Percentiles rank a stretch among this genome's conserved stretches.
Conservation (phyloP, 2,113 vertebrate species). For the Pycnonotus jocosus region DNA sequence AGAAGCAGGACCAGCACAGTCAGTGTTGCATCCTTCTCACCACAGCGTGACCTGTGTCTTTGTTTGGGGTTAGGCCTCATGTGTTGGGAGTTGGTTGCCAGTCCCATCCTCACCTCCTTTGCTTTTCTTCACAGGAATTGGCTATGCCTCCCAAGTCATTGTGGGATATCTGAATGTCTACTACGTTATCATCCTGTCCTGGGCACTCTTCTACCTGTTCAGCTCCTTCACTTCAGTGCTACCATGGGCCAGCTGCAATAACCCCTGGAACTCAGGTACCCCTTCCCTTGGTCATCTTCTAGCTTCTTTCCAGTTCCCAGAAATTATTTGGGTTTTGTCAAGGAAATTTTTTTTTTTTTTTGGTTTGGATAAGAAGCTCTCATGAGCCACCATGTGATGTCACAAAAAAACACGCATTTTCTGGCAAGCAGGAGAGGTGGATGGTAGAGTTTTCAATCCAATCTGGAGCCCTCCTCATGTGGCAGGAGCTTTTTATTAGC, state of each 20-base stretch:
- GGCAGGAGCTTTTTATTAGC: neutral
- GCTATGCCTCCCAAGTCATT: constrained; percentile 84
- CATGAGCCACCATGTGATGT: neutral
- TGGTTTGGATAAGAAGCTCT: neutral
- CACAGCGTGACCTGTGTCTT: neutral
- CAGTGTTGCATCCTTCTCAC: neutral
- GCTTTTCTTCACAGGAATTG: constrained; percentile 75
- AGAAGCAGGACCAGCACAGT: neutral
- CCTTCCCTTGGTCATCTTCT: neutral
- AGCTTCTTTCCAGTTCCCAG: neutral
- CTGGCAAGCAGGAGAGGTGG: neutral
- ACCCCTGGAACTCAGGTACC: constrained; percentile 89
- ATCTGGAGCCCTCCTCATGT: neutral
- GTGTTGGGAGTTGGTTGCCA: neutral
- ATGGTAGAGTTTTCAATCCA: neutral
- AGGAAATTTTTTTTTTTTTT: neutral
- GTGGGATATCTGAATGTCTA: constrained; percentile 85
- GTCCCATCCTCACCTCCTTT: neutral
- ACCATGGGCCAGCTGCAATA: constrained; percentile 86
- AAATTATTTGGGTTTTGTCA: neutral
- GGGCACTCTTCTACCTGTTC: constrained; percentile 88
- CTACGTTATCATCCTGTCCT: constrained; percentile 88
- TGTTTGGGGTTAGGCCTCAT: neutral
- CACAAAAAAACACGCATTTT: neutral
- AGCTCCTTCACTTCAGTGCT: constrained; percentile 81